Base-by-base conservation (phyloP, 2,797 vertebrate genomes). In the Falco concolor region DNA sequence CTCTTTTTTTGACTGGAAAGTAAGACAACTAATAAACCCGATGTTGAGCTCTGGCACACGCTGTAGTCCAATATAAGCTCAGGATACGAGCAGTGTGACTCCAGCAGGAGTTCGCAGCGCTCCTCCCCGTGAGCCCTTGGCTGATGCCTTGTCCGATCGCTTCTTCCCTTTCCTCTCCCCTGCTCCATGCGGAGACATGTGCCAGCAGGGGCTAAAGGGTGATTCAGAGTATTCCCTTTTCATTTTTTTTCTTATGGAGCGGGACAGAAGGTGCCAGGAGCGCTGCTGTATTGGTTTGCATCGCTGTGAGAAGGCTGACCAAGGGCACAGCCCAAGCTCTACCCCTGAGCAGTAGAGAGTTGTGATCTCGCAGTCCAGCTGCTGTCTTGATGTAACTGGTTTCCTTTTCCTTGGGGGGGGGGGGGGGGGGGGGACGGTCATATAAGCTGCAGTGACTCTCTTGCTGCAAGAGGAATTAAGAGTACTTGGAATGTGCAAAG, bases 131-230 rank as follows among this genome's bases (percentile, higher is more conserved):
- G 32, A 78, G 32, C 49, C 83, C 72, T 57, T 75, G 45, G 40
- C 72, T 50, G 60, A 16, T n/a, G 8, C 0, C 0, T 34, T 36
- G 49, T 74, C 28, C 3, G 5, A 34, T 61, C 6, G 3, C 21
- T 47, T 10, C 42, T 73, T 63, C 27, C 47, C 20, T 34, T 69
- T 93, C 78, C 76, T 50, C 52, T 78, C 23, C 52, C 45, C 12
- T 44, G 53, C 38, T 73, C 61, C 25, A 1, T 8, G 3, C 3
- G 10, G 52, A 89, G 8, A 21, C 5, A 0, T 12, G 42, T 36
- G 63, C 60, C 57, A 68, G 32, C 11, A 36, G 57, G 23, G n/a
- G 12, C 74, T 87, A 23, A 80, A 61, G 53, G 42, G 18, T 52
- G n/a, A 16, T 53, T 89, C 34, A 34, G 7, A 78, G n/a, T 16